Evolutionary conservation across 2,113 vertebrate species (phyloP), one percentile per base, ranked within the genome.

Genomic region (Vimba vimba): DNA sequence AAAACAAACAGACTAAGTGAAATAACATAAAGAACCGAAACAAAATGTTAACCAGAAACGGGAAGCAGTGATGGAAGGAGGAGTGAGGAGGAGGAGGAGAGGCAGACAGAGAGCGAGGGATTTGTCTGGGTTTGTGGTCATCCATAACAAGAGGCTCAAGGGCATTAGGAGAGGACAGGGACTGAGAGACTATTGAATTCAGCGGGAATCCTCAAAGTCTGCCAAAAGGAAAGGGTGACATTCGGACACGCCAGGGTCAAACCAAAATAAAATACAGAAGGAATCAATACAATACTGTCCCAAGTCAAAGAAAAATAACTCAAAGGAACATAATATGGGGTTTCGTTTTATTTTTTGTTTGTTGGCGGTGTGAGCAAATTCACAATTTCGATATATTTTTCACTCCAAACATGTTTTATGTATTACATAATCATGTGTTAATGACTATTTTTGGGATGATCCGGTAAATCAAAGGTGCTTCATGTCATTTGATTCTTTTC

Each of bases 51-150:
- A 57, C 13, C 19, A 57, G 52, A 57, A 57, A 57, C 19, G 19
- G 15, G 52, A 69, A 84, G 89, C 59, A 30, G 79, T 74, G 88
- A 82, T 89, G 91, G 91, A 88, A 91, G 91, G 36, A 91, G 91
- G 36, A 73, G 33, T n/a, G 68, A 71, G 86, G 17, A 88, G 27
- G 89, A 88, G 86, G 19, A 88, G 33, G 89, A 88, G 90, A 90
- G 91, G 89, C 77, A 85, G 89, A 91, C 74, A 88, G 86, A 88
- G 76, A 92, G 84, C 25, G 47, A 73, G 68, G 89, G 88, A 92
- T 78, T 88, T 88, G 91, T 91, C 89, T 91, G 91, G 90, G 92
- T 94, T 94, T 94, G 93, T 92, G 91, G 83, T 91, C 84, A 89
- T 89, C 88, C 80, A 91, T 74, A 87, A 91, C 82, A 91, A 84